These are phyloP conservation scores for Callocephalon fimbriatum DNA, from an alignment of 2,113 vertebrate species.

Conservation along the genomic window DNA sequence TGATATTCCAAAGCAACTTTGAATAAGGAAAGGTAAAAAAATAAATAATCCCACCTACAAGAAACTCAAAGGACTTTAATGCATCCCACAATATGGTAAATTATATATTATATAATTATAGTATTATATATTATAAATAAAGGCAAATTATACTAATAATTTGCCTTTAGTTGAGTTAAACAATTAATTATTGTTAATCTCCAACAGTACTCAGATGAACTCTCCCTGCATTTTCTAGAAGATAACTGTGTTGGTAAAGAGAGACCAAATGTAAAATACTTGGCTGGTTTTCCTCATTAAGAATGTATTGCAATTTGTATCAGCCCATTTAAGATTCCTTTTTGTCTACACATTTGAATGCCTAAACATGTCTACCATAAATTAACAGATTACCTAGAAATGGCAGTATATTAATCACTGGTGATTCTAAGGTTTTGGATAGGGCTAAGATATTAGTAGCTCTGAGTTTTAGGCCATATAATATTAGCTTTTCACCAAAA, in stretches of 20 bases:
- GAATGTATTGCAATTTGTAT: not conserved
- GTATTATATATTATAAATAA: not conserved
- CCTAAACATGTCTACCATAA: not conserved
- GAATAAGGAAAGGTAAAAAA: not conserved
- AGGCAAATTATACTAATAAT: not conserved
- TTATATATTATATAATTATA: not conserved
- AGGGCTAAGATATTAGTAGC: not conserved
- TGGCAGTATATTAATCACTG: not conserved
- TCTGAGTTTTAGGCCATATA: not conserved
- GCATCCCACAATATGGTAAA: not conserved
- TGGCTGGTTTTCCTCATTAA: not conserved
- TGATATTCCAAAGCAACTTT: not conserved
- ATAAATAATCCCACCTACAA: not conserved
- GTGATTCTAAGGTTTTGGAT: not conserved
- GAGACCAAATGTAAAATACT: not conserved
- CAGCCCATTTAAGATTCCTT: not conserved
- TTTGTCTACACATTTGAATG: not conserved
- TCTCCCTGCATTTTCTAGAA: not conserved
- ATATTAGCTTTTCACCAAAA: not conserved
- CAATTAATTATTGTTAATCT: not conserved
- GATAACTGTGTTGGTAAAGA: not conserved
- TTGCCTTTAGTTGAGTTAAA: not conserved
- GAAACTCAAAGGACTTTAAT: not conserved
- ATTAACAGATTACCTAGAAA: not conserved
- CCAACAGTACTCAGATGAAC: not conserved